Evolutionary conservation across 2,888 invertebrate genomes (phyloP).

Genomic region (Tiliacea citrago): DNA sequence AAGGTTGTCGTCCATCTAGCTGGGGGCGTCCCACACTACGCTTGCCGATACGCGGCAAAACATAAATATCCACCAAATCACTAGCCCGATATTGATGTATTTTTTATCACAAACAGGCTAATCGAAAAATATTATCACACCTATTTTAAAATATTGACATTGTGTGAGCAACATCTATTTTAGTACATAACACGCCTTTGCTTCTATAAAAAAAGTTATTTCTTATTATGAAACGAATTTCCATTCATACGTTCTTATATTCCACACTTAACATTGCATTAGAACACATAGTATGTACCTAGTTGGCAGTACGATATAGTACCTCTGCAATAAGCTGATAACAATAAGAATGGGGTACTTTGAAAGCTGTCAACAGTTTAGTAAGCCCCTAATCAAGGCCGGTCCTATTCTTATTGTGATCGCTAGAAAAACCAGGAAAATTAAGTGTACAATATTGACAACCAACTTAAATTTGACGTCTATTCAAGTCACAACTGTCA

Average conservation of each 20-base stretch:
- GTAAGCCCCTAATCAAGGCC: background rate
- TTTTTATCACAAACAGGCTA: slow-evolving; percentile 43
- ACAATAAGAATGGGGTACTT: slow-evolving; percentile 18
- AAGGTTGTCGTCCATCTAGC: too few species aligned
- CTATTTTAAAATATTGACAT: slow-evolving; percentile 57
- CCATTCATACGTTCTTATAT: slow-evolving; percentile 2
- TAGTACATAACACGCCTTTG: slow-evolving; percentile 24
- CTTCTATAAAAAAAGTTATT: slow-evolving; percentile 10
- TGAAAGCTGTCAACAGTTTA: slow-evolving; percentile 12
- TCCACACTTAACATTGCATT: background rate
- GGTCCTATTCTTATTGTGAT: slow-evolving; percentile 13
- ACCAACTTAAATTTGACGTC: background rate
- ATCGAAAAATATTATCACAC: slow-evolving; percentile 62
- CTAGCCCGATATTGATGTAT: background rate
- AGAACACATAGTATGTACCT: slow-evolving; percentile 35
- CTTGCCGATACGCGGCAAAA: background rate
- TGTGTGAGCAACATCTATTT: slow-evolving; percentile 54
- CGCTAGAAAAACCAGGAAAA: slow-evolving; percentile 4
- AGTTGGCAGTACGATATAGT: slow-evolving; percentile 26
- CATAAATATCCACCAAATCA: background rate
- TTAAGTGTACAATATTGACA: background rate
- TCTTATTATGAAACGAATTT: slow-evolving; percentile 5
- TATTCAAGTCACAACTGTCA: background rate
- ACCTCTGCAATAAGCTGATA: slow-evolving; percentile 2
- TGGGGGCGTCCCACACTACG: too few species aligned